phyloP scores from a whole-genome alignment of 2,888 invertebrate species.

The Cheilosia urbana region DNA sequence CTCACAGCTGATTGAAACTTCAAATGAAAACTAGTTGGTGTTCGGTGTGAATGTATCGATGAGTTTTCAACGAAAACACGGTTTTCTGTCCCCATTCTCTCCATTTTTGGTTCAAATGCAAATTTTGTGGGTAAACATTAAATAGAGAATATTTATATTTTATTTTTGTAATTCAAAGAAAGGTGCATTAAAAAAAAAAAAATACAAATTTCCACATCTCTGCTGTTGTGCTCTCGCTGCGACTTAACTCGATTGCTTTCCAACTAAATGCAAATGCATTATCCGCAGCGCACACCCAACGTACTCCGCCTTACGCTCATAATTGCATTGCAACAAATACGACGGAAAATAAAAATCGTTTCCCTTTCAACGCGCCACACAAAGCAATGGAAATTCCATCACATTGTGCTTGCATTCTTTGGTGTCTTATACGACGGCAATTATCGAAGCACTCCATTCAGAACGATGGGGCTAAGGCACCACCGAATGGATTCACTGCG shows the following conservation, averaged over 20 bases:
- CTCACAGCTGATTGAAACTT: too few relatives aligned
- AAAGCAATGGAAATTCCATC: conserved; percentile 61
- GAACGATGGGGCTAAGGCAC: conserved; percentile 10
- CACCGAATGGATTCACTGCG: conserved; percentile 27
- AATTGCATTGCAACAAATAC: conserved; percentile 34
- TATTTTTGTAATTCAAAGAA: too few relatives aligned
- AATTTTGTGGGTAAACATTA: too few relatives aligned
- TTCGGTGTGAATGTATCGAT: too few relatives aligned
- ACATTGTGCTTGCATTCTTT: conserved; percentile 60
- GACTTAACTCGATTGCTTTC: conserved; percentile 16
- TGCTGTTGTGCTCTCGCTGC: neutral
- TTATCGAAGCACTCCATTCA: conserved; percentile 62
- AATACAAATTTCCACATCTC: conserved; percentile 19
- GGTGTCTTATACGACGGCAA: conserved; percentile 66
- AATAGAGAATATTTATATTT: too few relatives aligned
- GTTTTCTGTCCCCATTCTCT: too few relatives aligned
- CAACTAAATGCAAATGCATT: conserved; percentile 43
- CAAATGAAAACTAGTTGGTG: too few relatives aligned
- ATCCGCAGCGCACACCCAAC: conserved; percentile 16
- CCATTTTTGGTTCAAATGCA: too few relatives aligned
- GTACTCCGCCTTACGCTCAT: conserved; percentile 9
- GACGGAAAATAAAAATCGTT: neutral
- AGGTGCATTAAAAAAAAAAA: too few relatives aligned
- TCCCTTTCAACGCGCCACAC: conserved; percentile 23
- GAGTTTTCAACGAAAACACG: too few relatives aligned